A percentile compares a stretch with the other conserved stretches of the same genome.
These are phyloP conservation scores for Masticophis lateralis DNA, from an alignment of 2,797 vertebrate genomes.

Conservation along the genomic window DNA sequence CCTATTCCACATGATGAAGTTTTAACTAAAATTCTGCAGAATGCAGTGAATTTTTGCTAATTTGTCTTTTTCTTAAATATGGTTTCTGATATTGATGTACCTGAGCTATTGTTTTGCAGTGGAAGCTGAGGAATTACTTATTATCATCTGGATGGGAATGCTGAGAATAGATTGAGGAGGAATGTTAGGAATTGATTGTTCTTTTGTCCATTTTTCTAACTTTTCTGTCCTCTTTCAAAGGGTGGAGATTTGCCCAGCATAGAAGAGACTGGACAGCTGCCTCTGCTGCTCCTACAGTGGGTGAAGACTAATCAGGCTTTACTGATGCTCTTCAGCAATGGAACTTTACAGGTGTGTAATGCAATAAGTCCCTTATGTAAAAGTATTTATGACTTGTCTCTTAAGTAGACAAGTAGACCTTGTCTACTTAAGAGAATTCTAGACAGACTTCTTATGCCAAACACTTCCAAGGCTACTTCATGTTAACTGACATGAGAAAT, in stretches of 20 bases:
- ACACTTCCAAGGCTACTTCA: not conserved
- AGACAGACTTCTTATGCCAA: conserved; percentile 29
- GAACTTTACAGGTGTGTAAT: conserved; percentile 87
- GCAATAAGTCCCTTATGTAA: not conserved
- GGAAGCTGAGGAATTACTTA: not conserved
- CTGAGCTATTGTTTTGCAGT: not conserved
- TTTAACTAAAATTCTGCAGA: not conserved
- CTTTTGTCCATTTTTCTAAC: not conserved
- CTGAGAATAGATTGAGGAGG: not conserved
- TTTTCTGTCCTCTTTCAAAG: conserved; percentile 65
- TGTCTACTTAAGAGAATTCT: not conserved
- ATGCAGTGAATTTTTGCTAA: not conserved
- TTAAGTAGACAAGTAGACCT: not conserved
- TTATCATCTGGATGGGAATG: not conserved
- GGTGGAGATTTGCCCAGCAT: conserved; percentile 87
- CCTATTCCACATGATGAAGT: not conserved
- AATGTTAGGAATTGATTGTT: not conserved
- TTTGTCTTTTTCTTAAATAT: not conserved
- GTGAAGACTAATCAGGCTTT: conserved; percentile 96
- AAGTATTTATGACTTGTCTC: not conserved
- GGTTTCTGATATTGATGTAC: not conserved
- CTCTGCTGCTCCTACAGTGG: conserved; percentile 90
- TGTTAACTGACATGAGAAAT: not conserved
- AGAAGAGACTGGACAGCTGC: conserved; percentile 67
- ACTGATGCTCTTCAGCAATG: conserved; percentile 94